phyloP scores from a whole-genome alignment of 2,797 vertebrate genomes.

The Remorina albescens region DNA sequence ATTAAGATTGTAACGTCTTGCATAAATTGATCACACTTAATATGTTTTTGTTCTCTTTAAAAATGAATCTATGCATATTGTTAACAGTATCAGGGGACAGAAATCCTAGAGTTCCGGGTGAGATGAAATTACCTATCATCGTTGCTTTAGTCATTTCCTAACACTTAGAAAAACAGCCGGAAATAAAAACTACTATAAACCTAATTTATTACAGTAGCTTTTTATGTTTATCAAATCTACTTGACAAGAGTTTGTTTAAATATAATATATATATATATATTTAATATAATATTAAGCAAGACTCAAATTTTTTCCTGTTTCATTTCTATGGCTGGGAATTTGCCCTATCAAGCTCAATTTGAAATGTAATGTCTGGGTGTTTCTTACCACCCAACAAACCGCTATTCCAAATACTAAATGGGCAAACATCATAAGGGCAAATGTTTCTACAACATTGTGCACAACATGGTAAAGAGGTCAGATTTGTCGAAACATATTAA shows the following conservation, averaged over 20 bases:
- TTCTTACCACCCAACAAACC: neutral
- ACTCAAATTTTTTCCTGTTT: neutral
- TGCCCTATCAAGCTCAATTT: conserved; percentile 6
- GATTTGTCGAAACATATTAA: conserved; percentile 9
- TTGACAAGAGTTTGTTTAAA: conserved; percentile 8
- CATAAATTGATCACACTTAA: conserved; percentile 16
- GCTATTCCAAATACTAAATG: conserved; percentile 14
- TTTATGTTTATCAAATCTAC: conserved; percentile 30
- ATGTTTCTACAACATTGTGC: conserved; percentile 22
- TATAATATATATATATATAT: no score
- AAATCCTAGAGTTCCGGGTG: conserved; percentile 37
- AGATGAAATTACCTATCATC: conserved; percentile 24
- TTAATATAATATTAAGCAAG: no score
- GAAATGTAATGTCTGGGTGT: conserved; percentile 14
- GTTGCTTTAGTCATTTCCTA: conserved; percentile 28
- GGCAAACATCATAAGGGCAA: conserved; percentile 14
- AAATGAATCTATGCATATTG: conserved; percentile 79
- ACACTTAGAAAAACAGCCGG: conserved; percentile 11
- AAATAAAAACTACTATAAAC: conserved; percentile 18
- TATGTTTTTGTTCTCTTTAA: conserved; percentile 50
- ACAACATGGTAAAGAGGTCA: conserved; percentile 21
- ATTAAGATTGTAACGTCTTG: conserved; percentile 29
- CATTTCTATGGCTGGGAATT: neutral
- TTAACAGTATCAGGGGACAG: conserved; percentile 61
- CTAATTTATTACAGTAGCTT: conserved; percentile 14